Conservation (phyloP, 2,888 invertebrate species). For the Macrophya annulata region DNA sequence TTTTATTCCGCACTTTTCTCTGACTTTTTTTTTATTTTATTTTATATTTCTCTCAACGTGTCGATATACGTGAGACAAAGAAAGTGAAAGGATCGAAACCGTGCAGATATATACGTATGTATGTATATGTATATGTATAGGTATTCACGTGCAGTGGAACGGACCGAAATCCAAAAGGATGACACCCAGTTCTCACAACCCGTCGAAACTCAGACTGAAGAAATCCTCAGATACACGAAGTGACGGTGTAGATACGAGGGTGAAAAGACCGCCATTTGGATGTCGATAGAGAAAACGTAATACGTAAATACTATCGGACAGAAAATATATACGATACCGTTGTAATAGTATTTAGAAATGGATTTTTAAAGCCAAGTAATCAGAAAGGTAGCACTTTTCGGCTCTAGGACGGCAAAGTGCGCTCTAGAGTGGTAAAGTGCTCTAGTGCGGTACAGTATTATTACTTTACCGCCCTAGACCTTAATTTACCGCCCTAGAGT, state of each 20-base stretch:
- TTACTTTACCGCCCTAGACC: no score
- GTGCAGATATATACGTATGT: neutral
- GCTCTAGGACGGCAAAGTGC: no score
- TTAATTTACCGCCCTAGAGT: no score
- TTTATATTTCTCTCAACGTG: neutral
- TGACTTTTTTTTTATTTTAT: neutral
- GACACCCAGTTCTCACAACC: neutral
- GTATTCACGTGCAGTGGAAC: neutral
- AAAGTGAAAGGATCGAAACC: neutral
- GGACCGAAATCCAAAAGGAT: neutral
- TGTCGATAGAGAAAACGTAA: neutral
- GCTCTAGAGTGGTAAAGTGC: no score
- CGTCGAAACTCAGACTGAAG: neutral
- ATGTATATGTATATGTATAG: neutral
- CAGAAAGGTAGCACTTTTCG: neutral
- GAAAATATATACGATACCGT: neutral
- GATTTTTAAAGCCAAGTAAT: neutral
- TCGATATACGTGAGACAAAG: no score
- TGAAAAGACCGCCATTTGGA: neutral
- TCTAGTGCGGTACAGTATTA: no score
- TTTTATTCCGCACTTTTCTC: neutral
- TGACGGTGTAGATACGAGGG: slow-evolving; percentile 9
- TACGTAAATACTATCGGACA: neutral
- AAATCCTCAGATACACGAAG: neutral
- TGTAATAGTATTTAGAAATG: neutral